Conservation (phyloP, 2,888 invertebrate species). For the Strigamia crassipes region DNA sequence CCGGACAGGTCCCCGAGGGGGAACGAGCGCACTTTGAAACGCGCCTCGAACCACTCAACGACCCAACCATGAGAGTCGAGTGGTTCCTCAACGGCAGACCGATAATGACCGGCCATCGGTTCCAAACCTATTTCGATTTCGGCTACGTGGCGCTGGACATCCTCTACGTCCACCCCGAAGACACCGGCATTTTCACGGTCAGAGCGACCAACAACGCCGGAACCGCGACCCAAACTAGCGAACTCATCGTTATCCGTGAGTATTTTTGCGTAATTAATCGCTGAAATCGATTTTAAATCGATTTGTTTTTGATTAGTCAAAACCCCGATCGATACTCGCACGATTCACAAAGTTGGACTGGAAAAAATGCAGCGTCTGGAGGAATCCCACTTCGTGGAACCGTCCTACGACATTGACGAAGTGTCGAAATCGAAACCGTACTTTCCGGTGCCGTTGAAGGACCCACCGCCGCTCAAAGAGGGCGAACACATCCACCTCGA, state of each 20-base stretch:
- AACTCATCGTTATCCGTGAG: constrained; percentile 48
- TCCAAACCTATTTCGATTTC: constrained; percentile 93
- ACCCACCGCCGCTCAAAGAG: constrained; percentile 82
- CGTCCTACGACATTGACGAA: constrained; percentile 87
- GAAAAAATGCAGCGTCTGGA: constrained; percentile 88
- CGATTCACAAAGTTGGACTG: constrained; percentile 82
- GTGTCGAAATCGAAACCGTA: constrained; percentile 93
- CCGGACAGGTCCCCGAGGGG: constrained; percentile 90
- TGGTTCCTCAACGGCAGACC: constrained; percentile 97
- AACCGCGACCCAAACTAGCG: constrained; percentile 69
- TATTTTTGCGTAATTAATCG: neutral
- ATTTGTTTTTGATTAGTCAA: too few relatives aligned
- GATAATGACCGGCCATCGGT: constrained; percentile 70
- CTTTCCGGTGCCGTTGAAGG: constrained; percentile 85
- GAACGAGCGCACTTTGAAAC: constrained; percentile 94
- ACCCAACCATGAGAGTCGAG: constrained; percentile 82
- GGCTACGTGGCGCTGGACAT: constrained; percentile 96
- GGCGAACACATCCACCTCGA: constrained; percentile 89
- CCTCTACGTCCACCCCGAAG: constrained; percentile 86
- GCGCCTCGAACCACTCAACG: constrained; percentile 91
- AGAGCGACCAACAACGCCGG: constrained; percentile 89
- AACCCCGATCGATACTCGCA: constrained; percentile 84
- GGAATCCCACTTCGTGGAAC: constrained; percentile 81
- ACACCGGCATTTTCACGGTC: constrained; percentile 90
- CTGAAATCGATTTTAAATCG: too few relatives aligned